Evolutionary conservation across 2,797 vertebrate genomes (phyloP).

Genomic region (Anableps anableps): DNA sequence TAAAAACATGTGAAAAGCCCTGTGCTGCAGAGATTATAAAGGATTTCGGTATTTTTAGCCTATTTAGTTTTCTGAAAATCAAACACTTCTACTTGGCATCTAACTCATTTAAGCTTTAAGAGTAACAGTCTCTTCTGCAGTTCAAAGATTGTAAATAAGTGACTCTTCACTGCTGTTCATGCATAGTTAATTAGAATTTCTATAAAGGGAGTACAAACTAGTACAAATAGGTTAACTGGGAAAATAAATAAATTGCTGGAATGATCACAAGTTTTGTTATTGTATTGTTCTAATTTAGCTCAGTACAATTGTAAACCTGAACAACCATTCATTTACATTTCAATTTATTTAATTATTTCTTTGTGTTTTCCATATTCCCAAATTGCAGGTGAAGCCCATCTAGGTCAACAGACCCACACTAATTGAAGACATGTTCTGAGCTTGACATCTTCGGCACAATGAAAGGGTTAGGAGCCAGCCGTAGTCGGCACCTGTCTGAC

Average conservation of each 20-base stretch:
- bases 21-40: slow-evolving; percentile 18
- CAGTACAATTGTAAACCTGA: neutral
- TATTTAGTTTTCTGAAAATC: slow-evolving; percentile 30
- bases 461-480: slow-evolving; percentile 98
- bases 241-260: slow-evolving; percentile 6
- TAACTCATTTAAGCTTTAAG: slow-evolving; percentile 51
- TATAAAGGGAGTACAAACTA: slow-evolving; percentile 26
- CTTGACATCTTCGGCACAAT: slow-evolving; percentile 79
- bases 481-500: slow-evolving; percentile 94
- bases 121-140: slow-evolving; percentile 31
- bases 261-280: slow-evolving; percentile 9
- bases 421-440: slow-evolving; percentile 81
- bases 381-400: slow-evolving; percentile 71
- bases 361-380: slow-evolving; percentile 20
- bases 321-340: neutral
- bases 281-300: neutral
- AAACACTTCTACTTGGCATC: slow-evolving; percentile 35
- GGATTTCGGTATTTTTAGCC: slow-evolving; percentile 19
- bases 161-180: slow-evolving; percentile 38
- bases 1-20: slow-evolving; percentile 19
- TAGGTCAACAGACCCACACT: slow-evolving; percentile 63
- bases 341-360: neutral
- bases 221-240: slow-evolving; percentile 6
- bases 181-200: slow-evolving; percentile 30
- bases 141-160: slow-evolving; percentile 38